Conservation (phyloP, 2,113 vertebrate species). For the Kryptolebias marmoratus region DNA sequence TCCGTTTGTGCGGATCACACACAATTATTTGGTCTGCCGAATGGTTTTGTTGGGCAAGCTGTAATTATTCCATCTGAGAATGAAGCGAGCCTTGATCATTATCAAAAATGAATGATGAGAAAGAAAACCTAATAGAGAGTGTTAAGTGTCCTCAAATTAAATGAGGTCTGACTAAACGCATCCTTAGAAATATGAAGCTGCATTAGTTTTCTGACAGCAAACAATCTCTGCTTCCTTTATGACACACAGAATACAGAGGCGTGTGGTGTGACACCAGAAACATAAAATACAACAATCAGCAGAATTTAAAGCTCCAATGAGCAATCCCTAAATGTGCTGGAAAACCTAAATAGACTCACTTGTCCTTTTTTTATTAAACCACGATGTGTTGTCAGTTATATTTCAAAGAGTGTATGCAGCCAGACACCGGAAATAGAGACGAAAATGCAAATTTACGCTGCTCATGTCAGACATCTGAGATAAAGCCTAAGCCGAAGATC, state of each 20-base stretch:
- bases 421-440: constrained; percentile 33
- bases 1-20: constrained; percentile 14
- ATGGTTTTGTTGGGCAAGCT: constrained; percentile 12
- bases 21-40: constrained; percentile 3
- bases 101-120: constrained; percentile 64
- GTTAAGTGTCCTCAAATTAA: constrained; percentile 71
- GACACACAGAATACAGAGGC: constrained; percentile 30
- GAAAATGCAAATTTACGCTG: constrained; percentile 55
- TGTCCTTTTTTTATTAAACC: constrained; percentile 55
- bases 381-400: constrained; percentile 47
- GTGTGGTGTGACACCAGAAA: constrained; percentile 54
- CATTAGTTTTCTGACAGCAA: constrained; percentile 48
- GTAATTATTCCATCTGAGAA: constrained; percentile 61
- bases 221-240: constrained; percentile 35
- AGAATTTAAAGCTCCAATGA: constrained; percentile 43
- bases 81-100: constrained; percentile 59
- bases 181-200: constrained; percentile 64
- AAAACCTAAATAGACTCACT: constrained; percentile 58
- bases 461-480: constrained; percentile 49
- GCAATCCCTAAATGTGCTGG: constrained; percentile 53
- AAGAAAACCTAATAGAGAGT: constrained; percentile 70
- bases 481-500: constrained; percentile 16
- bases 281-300: constrained; percentile 64
- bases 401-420: constrained; percentile 40
- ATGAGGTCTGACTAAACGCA: constrained; percentile 76